Percentiles rank a stretch among this genome's conserved stretches.
Evolutionary conservation across 2,113 vertebrate species (phyloP).

Genomic region (Saccopteryx leptura): DNA sequence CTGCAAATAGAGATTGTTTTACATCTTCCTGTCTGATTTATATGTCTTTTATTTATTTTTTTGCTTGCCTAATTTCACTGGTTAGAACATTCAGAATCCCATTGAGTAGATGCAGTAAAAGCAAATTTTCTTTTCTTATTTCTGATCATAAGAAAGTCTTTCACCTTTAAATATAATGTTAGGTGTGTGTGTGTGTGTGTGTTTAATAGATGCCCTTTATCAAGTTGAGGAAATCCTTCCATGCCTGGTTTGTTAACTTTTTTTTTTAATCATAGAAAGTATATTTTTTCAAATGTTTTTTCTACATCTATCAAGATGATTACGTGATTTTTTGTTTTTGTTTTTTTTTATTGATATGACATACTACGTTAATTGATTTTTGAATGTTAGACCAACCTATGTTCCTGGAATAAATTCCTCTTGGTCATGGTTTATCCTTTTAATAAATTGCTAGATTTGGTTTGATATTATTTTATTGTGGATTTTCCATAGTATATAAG

Average conservation of each 20-base stretch:
- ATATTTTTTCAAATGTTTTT: constrained; percentile 17
- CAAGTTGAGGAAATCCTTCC: neutral
- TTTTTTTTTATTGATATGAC: neutral
- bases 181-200: neutral
- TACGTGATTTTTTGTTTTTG: neutral
- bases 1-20: neutral
- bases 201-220: neutral
- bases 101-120: neutral
- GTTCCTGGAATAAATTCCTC: neutral
- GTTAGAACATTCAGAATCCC: neutral
- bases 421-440: neutral
- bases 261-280: neutral
- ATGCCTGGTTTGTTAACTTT: neutral
- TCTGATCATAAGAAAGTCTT: neutral
- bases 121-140: neutral
- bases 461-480: neutral
- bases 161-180: neutral
- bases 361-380: neutral
- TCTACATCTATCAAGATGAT: neutral
- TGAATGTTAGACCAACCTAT: neutral
- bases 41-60: neutral
- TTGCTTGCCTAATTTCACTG: neutral
- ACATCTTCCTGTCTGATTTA: neutral
- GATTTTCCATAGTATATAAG: neutral
- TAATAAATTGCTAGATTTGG: neutral